Evolutionary conservation across 2,888 invertebrate species (phyloP).

Genomic region (Nephrotoma flavescens): DNA sequence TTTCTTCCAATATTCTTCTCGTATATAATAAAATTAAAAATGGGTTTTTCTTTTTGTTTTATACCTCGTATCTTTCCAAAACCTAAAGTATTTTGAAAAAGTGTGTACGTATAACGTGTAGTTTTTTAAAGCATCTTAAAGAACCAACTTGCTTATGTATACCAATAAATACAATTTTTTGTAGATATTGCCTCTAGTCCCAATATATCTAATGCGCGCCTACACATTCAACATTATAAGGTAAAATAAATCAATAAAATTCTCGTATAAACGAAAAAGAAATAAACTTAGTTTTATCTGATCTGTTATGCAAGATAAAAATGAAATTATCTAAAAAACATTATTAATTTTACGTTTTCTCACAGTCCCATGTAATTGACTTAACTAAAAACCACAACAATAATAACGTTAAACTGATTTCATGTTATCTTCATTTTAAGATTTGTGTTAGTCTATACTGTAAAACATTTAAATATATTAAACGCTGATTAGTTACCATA

Average conservation of each 20-base stretch:
- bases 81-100: background rate
- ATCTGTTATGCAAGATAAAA: background rate
- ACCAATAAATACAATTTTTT: background rate
- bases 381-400: background rate
- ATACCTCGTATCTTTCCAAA: background rate
- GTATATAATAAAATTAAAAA: background rate
- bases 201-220: background rate
- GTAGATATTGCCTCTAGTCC: background rate
- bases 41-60: background rate
- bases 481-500: background rate
- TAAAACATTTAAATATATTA: background rate
- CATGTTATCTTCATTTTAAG: background rate
- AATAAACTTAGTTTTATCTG: background rate
- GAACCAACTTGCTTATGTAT: background rate
- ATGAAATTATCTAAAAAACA: background rate
- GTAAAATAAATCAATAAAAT: background rate
- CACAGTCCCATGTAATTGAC: background rate
- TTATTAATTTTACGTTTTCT: background rate
- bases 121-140: background rate
- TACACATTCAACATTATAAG: background rate
- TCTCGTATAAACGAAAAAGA: background rate
- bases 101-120: background rate
- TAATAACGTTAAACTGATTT: background rate
- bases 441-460: background rate
- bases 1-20: background rate